phyloP scores from a whole-genome alignment of 2,888 invertebrate species.

The Endomychus coccineus region DNA sequence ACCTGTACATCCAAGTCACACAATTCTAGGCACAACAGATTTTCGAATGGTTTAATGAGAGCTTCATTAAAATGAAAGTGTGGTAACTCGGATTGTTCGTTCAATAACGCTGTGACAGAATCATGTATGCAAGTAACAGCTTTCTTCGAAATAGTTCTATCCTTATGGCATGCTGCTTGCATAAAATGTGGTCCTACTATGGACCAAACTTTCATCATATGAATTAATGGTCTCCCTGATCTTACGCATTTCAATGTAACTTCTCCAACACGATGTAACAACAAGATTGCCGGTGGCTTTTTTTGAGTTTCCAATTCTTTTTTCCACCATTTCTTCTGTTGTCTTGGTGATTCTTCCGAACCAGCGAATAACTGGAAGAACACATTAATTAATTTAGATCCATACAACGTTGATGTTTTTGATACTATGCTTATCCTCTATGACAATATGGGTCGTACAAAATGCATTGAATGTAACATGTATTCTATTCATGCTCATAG shows the following conservation, averaged over 20 bases:
- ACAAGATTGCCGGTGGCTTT: slow-evolving; percentile 49
- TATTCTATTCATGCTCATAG: no score
- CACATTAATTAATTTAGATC: no score
- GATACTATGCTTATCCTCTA: no score
- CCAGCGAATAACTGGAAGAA: slow-evolving; percentile 39
- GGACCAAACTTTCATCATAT: slow-evolving; percentile 89
- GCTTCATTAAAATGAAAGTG: slow-evolving; percentile 96
- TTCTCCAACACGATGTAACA: slow-evolving; percentile 80
- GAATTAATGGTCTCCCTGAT: slow-evolving; percentile 80
- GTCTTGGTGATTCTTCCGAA: slow-evolving; percentile 41
- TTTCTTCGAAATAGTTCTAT: slow-evolving; percentile 79
- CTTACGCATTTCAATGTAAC: slow-evolving; percentile 80
- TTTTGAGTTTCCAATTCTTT: slow-evolving; percentile 39
- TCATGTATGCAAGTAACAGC: slow-evolving; percentile 91
- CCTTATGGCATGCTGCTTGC: slow-evolving; percentile 91
- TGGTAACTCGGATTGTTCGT: slow-evolving; percentile 79
- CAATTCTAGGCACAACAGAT: slow-evolving; percentile 83
- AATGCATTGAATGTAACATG: no score
- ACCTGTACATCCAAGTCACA: slow-evolving; percentile 93
- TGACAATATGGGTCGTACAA: no score
- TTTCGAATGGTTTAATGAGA: slow-evolving; percentile 90
- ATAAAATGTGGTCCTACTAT: slow-evolving; percentile 89
- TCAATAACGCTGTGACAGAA: slow-evolving; percentile 77
- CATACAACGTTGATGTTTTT: no score
- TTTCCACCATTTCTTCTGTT: slow-evolving; percentile 46